Percentiles rank a stretch among this genome's conserved stretches.
These are phyloP conservation scores for Diachrysia chrysitis DNA, from an alignment of 2,888 invertebrate species.

Conservation along the genomic window DNA sequence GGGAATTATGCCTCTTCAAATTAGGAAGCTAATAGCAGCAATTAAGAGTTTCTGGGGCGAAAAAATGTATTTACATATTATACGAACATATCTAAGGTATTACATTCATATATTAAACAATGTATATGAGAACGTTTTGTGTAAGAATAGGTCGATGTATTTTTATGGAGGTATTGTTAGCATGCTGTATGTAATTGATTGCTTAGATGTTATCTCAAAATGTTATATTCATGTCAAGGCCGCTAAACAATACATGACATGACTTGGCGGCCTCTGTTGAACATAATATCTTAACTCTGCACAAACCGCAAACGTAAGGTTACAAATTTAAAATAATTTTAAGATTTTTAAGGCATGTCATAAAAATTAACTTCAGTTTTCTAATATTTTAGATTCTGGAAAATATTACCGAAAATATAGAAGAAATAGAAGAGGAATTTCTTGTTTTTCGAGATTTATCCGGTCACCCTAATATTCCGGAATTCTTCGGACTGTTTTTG, in stretches of 20 bases:
- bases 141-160: constrained; percentile 59
- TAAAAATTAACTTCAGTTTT: not conserved
- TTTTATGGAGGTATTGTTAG: constrained; percentile 79
- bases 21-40: constrained; percentile 48
- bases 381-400: constrained; percentile 90
- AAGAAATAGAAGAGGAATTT: constrained; percentile 95
- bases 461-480: constrained; percentile 93
- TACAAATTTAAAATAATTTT: constrained; percentile 6
- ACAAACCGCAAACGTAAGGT: constrained; percentile 55
- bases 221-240: constrained; percentile 83
- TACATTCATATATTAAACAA: constrained; percentile 5
- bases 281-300: constrained; percentile 52
- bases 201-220: constrained; percentile 80
- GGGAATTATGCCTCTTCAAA: constrained; percentile 37
- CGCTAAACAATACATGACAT: constrained; percentile 75
- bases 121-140: constrained; percentile 48
- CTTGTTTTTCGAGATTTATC: constrained; percentile 92
- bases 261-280: constrained; percentile 67
- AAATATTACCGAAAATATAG: constrained; percentile 93
- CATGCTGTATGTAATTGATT: constrained; percentile 75
- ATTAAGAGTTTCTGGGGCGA: constrained; percentile 32
- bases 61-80: constrained; percentile 21
- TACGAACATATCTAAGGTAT: constrained; percentile 12
- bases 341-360: not conserved
- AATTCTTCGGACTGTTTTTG: constrained; percentile 93